Conservation (phyloP, 2,888 invertebrate genomes). For the Pachymerium ferrugineum region DNA sequence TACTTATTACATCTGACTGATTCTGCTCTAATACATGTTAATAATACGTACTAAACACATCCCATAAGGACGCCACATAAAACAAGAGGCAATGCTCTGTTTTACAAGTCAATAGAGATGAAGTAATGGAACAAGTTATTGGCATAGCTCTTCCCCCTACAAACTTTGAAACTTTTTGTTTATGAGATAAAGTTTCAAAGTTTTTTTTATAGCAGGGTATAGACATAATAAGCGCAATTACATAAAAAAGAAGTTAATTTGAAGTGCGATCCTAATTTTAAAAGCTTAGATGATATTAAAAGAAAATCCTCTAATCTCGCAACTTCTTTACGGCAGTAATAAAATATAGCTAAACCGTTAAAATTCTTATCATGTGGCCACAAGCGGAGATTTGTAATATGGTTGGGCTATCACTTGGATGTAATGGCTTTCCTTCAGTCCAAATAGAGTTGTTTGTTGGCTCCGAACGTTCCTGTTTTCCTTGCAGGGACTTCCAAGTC, state of each 20-base stretch:
- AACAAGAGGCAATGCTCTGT: too few relatives aligned
- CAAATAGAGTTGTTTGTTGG: constrained; percentile 10
- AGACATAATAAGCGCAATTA: constrained; percentile 1
- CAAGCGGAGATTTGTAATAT: constrained; percentile 19
- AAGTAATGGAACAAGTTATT: too few relatives aligned
- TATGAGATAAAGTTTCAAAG: too few relatives aligned
- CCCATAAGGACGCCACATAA: too few relatives aligned
- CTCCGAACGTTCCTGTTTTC: constrained; percentile 23
- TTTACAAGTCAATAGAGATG: too few relatives aligned
- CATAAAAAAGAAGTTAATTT: constrained; percentile 2
- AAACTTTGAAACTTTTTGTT: too few relatives aligned
- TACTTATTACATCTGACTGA: background rate
- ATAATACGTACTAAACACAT: too few relatives aligned
- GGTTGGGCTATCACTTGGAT: constrained; percentile 17
- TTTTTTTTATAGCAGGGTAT: background rate
- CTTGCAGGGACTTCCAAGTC: constrained; percentile 64
- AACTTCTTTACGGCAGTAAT: constrained; percentile 14
- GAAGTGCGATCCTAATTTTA: constrained; percentile 11
- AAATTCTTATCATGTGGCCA: constrained; percentile 19
- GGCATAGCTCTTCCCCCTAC: too few relatives aligned
- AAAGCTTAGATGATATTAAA: constrained; percentile 7
- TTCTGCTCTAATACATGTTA: background rate
- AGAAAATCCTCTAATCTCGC: background rate
- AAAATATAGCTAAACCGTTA: constrained; percentile 19
- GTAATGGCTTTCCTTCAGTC: constrained; percentile 28